Conservation (phyloP, 2,888 invertebrate species). For the Lepidochitona cinerea region DNA sequence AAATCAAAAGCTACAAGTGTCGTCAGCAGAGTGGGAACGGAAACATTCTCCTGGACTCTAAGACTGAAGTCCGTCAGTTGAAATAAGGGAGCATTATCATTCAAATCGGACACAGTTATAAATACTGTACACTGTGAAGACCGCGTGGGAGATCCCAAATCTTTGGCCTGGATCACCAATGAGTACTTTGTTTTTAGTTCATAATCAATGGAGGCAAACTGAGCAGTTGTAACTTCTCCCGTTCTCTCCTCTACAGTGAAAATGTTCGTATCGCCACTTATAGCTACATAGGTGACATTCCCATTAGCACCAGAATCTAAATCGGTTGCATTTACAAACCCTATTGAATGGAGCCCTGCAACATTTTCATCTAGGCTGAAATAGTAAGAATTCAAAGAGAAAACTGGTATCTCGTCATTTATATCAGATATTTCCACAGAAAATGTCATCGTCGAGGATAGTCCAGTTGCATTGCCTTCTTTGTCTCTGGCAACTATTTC, state of each 20-base stretch:
- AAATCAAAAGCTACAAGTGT: constrained; percentile 43
- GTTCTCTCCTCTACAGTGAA: constrained; percentile 44
- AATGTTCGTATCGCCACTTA: constrained; percentile 34
- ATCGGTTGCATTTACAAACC: constrained; percentile 34
- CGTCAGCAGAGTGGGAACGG: constrained; percentile 41
- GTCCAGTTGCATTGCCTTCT: neutral
- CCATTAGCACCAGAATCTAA: constrained; percentile 43
- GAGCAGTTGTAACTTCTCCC: constrained; percentile 39
- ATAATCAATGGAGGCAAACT: constrained; percentile 41
- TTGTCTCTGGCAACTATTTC: constrained; percentile 10
- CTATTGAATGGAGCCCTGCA: constrained; percentile 20
- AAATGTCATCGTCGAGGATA: neutral
- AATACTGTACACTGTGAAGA: constrained; percentile 39
- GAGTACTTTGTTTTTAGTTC: constrained; percentile 43
- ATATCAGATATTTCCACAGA: constrained; percentile 10
- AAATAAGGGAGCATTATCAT: constrained; percentile 53
- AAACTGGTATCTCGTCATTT: constrained; percentile 17
- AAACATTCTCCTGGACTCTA: constrained; percentile 35
- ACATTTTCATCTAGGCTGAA: constrained; percentile 16
- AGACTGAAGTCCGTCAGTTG: constrained; percentile 34
- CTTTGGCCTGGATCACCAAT: constrained; percentile 44
- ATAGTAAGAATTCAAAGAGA: constrained; percentile 13
- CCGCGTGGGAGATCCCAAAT: constrained; percentile 40
- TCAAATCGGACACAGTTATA: constrained; percentile 45
- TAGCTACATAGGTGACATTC: constrained; percentile 36